Percentiles rank a stretch among this genome's conserved stretches.
These are phyloP conservation scores for Cryptotis parvus DNA, from an alignment of 2,113 vertebrate genomes.

Conservation along the genomic window DNA sequence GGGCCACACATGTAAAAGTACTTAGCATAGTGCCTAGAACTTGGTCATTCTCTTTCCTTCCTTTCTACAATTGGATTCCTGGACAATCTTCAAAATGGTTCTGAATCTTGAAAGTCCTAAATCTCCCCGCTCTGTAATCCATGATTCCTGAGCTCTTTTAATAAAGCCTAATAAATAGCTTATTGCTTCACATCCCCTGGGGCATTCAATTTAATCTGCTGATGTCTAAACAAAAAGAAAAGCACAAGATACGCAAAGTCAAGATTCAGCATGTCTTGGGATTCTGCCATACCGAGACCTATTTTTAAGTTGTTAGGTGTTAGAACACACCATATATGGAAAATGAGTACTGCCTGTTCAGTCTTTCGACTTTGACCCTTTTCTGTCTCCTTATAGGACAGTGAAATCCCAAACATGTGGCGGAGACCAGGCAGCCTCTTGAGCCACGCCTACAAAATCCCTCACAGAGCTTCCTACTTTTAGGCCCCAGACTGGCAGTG, in stretches of 20 bases:
- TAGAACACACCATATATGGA: slow-evolving; percentile 18
- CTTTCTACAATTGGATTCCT: slow-evolving; percentile 12
- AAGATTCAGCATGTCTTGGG: slow-evolving; percentile 24
- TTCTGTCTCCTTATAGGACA: slow-evolving; percentile 45
- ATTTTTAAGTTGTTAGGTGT: slow-evolving; percentile 59
- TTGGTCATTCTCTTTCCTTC: not conserved
- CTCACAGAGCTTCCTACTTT: too few species aligned
- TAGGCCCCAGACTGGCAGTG: not conserved
- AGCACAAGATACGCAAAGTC: not conserved
- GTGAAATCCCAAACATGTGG: not conserved
- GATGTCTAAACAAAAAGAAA: slow-evolving; percentile 22
- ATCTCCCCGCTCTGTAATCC: not conserved
- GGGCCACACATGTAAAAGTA: not conserved
- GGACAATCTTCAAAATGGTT: slow-evolving; percentile 17
- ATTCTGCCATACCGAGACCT: not conserved
- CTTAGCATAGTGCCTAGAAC: not conserved
- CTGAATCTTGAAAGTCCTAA: slow-evolving; percentile 6
- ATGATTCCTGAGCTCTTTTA: slow-evolving; percentile 20
- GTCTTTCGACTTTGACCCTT: slow-evolving; percentile 7
- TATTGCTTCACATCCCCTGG: not conserved
- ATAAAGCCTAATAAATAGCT: slow-evolving; percentile 13
- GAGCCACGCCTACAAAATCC: not conserved
- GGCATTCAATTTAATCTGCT: slow-evolving; percentile 18
- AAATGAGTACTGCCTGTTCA: slow-evolving; percentile 12
- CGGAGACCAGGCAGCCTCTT: not conserved